Conservation (phyloP, 2,888 invertebrate species). For the Crossocerus cetratus region DNA sequence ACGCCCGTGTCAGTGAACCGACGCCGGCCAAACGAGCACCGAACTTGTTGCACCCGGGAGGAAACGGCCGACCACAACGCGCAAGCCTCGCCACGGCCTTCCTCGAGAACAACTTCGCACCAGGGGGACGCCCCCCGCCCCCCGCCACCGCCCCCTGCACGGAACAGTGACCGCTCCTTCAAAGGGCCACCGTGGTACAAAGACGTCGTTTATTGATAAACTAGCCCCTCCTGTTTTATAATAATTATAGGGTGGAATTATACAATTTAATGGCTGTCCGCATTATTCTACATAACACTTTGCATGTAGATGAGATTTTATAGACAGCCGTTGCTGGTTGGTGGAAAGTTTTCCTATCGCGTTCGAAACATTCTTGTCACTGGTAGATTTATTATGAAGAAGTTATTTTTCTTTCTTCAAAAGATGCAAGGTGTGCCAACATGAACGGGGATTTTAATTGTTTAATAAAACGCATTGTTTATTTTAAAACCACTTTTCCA, state of each 20-base stretch:
- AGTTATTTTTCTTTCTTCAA: too few relatives aligned
- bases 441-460: too few relatives aligned
- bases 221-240: neutral
- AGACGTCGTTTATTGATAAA: neutral
- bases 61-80: conserved; percentile 7
- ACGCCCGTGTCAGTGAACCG: conserved; percentile 73
- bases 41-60: conserved; percentile 65
- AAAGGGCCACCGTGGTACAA: neutral
- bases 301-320: too few relatives aligned
- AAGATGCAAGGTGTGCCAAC: too few relatives aligned
- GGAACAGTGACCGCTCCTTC: neutral
- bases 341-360: too few relatives aligned
- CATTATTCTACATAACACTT: too few relatives aligned
- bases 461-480: too few relatives aligned
- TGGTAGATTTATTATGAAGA: too few relatives aligned
- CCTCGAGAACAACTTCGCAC: neutral
- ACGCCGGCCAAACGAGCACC: conserved; percentile 47
- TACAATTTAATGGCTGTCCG: too few relatives aligned
- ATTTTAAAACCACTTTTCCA: too few relatives aligned
- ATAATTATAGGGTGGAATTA: neutral
- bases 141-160: neutral
- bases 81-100: conserved; percentile 14
- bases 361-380: too few relatives aligned
- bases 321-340: too few relatives aligned
- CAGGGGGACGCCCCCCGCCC: neutral